Percentiles rank a stretch among this genome's conserved stretches.
Evolutionary conservation across 2,113 vertebrate genomes (phyloP).

Genomic region (Tetrao urogallus): DNA sequence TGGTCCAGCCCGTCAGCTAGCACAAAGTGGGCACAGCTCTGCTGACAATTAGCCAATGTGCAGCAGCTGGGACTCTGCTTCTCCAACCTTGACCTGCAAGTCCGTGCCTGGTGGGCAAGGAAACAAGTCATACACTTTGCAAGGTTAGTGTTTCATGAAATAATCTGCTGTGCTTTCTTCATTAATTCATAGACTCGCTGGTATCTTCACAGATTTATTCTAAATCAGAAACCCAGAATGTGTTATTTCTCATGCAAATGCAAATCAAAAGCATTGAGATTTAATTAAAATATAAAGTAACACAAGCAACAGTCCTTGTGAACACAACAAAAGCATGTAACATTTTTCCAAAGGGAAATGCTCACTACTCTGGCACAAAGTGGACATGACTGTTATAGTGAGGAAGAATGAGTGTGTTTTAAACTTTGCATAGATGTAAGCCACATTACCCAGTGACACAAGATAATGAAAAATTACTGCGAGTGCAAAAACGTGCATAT

Average conservation of each 20-base stretch:
- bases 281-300: background rate
- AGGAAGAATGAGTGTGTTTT: background rate
- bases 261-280: background rate
- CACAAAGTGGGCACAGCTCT: background rate
- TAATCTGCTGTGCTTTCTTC: background rate
- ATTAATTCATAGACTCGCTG: background rate
- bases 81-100: background rate
- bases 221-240: background rate
- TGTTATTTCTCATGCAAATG: background rate
- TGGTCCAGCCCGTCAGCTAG: background rate
- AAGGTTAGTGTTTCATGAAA: background rate
- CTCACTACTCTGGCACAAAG: background rate
- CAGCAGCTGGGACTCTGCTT: background rate
- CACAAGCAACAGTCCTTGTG: background rate
- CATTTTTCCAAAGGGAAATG: background rate
- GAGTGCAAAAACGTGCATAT: background rate
- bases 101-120: accelerated
- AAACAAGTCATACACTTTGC: background rate
- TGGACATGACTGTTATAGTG: background rate
- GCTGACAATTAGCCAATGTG: background rate
- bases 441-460: background rate
- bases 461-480: background rate
- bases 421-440: background rate
- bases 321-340: background rate
- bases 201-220: background rate